Conservation (phyloP, 2,888 invertebrate genomes). For the Orthosia gracilis region DNA sequence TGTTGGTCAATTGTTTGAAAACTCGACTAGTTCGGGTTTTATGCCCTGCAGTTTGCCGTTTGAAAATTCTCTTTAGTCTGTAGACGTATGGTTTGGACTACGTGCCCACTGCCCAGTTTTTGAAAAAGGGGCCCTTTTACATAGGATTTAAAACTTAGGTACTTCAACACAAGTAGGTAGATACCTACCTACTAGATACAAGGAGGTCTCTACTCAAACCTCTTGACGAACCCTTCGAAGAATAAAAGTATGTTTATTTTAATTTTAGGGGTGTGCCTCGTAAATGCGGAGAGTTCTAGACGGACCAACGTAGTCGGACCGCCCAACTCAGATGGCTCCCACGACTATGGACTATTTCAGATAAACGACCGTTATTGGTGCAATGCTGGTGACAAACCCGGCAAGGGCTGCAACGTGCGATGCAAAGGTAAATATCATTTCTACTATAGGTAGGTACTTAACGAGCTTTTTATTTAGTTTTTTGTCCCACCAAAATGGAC, state of each 20-base stretch:
- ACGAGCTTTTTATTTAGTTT: not conserved
- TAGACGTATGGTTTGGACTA: not conserved
- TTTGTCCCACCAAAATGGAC: not conserved
- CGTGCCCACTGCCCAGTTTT: not conserved
- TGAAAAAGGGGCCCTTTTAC: not conserved
- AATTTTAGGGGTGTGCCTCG: conserved; percentile 87
- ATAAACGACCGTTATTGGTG: conserved; percentile 86
- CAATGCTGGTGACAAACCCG: conserved; percentile 68
- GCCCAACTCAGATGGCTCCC: conserved; percentile 86
- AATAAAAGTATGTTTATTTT: not conserved
- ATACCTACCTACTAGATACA: too few relatives aligned
- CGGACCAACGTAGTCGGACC: conserved; percentile 85
- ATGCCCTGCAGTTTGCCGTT: not conserved
- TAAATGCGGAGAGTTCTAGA: conserved; percentile 88
- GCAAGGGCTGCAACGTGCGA: conserved; percentile 80
- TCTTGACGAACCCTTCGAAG: not conserved
- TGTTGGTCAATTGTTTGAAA: not conserved
- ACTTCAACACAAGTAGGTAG: too few relatives aligned
- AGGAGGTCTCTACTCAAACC: too few relatives aligned
- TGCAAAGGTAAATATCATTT: conserved; percentile 75
- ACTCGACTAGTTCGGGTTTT: not conserved
- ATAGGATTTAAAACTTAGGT: not conserved
- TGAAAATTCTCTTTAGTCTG: not conserved
- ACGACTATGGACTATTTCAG: conserved; percentile 86
- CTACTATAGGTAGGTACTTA: not conserved